Evolutionary conservation across 2,113 vertebrate species (phyloP).

Genomic region (Furnarius figulus): DNA sequence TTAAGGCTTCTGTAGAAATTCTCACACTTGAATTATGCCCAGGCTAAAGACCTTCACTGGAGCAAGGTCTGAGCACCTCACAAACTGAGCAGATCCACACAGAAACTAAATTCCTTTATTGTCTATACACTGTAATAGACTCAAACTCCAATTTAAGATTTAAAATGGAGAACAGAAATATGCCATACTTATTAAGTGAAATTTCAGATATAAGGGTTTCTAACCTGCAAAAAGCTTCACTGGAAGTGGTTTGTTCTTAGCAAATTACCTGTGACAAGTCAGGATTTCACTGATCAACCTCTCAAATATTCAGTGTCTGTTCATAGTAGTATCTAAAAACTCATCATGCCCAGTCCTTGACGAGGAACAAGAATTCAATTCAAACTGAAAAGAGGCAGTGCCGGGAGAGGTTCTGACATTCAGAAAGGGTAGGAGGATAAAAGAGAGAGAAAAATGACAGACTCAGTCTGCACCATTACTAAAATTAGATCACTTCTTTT

Average conservation of each 20-base stretch:
- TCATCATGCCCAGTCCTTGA: background rate
- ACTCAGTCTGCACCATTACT: conserved; percentile 60
- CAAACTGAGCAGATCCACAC: background rate
- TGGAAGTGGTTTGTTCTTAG: background rate
- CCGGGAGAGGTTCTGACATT: conserved; percentile 53
- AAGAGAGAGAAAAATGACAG: conserved; percentile 48
- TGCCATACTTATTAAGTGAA: conserved; percentile 1
- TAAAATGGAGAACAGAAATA: background rate
- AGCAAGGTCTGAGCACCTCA: background rate
- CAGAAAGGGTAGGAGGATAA: conserved; percentile 46
- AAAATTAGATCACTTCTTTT: conserved; percentile 74
- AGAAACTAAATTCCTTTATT: background rate
- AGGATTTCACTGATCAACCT: conserved; percentile 5
- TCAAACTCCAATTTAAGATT: background rate
- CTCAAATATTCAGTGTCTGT: conserved; percentile 19
- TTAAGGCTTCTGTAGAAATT: background rate
- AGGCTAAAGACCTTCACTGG: background rate
- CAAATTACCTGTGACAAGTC: conserved; percentile 39
- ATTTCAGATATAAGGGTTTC: conserved; percentile 24
- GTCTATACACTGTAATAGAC: background rate
- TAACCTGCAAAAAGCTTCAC: background rate
- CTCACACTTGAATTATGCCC: background rate
- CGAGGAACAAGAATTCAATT: conserved; percentile 61
- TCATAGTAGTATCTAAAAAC: conserved; percentile 15
- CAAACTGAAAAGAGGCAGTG: conserved; percentile 28